phyloP scores from a whole-genome alignment of 2,797 vertebrate genomes.

The Corythornis leucogaster region DNA sequence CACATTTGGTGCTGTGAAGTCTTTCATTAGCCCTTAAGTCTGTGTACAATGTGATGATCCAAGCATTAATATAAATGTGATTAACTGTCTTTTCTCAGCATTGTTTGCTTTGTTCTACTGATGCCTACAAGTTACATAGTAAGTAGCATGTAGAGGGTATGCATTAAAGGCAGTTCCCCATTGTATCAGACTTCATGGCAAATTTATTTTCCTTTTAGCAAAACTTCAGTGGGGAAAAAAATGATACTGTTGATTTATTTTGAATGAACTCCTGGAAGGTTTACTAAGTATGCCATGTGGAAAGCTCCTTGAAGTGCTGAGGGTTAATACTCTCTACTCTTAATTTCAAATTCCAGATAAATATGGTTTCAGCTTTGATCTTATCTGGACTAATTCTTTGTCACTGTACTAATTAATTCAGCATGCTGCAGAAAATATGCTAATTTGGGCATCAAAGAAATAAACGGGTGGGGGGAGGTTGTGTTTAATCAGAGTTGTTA shows the following conservation, averaged over 20 bases:
- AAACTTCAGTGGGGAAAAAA: slow-evolving; percentile 28
- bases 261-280: slow-evolving; percentile 49
- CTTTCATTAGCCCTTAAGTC: slow-evolving; percentile 32
- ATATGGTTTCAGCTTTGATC: slow-evolving; percentile 82
- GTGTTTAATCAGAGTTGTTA: slow-evolving; percentile 79
- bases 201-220: slow-evolving; percentile 63
- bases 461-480: slow-evolving; percentile 63
- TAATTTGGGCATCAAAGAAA: slow-evolving; percentile 84
- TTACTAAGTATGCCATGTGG: slow-evolving; percentile 54
- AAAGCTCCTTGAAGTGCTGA: slow-evolving; percentile 58
- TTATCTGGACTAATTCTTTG: slow-evolving; percentile 83
- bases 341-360: slow-evolving; percentile 80
- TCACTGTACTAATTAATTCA: slow-evolving; percentile 85
- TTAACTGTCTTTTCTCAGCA: slow-evolving; percentile 68
- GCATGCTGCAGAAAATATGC: slow-evolving; percentile 80
- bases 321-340: slow-evolving; percentile 76
- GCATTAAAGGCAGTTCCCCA: slow-evolving; percentile 59
- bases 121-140: slow-evolving; percentile 74
- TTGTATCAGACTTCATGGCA: slow-evolving; percentile 25
- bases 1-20: neutral
- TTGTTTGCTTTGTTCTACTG: slow-evolving; percentile 75
- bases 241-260: slow-evolving; percentile 44
- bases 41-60: slow-evolving; percentile 19
- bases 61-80: slow-evolving; percentile 44
- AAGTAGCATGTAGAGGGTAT: slow-evolving; percentile 52